phyloP scores from a whole-genome alignment of 2,888 invertebrate species.

The Cantharis rufa region DNA sequence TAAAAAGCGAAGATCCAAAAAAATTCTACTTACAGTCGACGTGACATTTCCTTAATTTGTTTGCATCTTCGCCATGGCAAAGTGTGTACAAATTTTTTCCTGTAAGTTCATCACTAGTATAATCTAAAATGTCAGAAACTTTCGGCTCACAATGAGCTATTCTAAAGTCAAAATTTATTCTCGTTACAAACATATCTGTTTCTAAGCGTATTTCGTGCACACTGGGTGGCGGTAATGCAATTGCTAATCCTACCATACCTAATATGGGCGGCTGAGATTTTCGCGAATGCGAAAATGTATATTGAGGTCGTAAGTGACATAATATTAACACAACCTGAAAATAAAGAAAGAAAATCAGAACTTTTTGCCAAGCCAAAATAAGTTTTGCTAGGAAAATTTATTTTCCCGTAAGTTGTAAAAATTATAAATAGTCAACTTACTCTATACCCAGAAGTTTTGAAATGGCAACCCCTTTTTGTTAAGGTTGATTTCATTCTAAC shows the following conservation, averaged over 20 bases:
- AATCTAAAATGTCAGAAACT: slow-evolving; percentile 90
- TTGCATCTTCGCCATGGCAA: slow-evolving; percentile 95
- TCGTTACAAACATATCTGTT: slow-evolving; percentile 94
- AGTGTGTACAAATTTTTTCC: slow-evolving; percentile 92
- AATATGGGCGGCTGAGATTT: slow-evolving; percentile 85
- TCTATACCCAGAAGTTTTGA: slow-evolving; percentile 94
- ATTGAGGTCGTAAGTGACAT: slow-evolving; percentile 89
- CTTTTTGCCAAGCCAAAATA: neutral
- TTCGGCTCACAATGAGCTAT: slow-evolving; percentile 98
- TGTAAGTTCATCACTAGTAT: slow-evolving; percentile 90
- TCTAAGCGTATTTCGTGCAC: slow-evolving; percentile 96
- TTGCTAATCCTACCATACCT: slow-evolving; percentile 94
- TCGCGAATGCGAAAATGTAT: slow-evolving; percentile 87
- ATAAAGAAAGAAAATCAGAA: slow-evolving; percentile 4
- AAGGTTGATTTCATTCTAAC: slow-evolving; percentile 97
- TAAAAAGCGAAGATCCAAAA: neutral
- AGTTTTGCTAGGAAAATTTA: neutral
- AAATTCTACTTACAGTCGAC: slow-evolving; percentile 79
- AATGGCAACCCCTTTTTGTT: slow-evolving; percentile 95
- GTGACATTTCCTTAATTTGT: slow-evolving; percentile 91
- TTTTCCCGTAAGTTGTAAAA: neutral
- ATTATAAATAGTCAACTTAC: slow-evolving; percentile 63
- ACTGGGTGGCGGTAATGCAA: slow-evolving; percentile 94
- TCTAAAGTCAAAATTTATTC: slow-evolving; percentile 93
- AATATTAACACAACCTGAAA: slow-evolving; percentile 90